phyloP scores from a whole-genome alignment of 1,140 invertebrate species.

The Zaprionus ornatus region DNA sequence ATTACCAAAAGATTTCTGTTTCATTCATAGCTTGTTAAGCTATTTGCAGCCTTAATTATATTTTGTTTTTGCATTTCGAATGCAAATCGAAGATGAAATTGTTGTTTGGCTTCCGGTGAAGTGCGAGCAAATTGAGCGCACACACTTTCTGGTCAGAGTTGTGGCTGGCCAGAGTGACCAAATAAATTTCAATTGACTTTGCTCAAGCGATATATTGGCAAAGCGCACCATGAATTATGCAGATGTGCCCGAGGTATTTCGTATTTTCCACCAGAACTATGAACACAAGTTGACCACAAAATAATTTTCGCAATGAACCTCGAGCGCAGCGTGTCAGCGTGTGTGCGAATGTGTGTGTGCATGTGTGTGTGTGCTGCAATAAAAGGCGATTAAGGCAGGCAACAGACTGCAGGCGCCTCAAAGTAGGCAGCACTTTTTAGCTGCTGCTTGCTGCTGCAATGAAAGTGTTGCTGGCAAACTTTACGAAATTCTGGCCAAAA shows the following conservation, averaged over 20 bases:
- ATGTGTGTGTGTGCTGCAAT: slow-evolving; percentile 34
- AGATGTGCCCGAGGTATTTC: slow-evolving; percentile 22
- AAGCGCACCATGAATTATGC: slow-evolving; percentile 33
- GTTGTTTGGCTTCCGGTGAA: neutral
- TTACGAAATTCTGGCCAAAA: slow-evolving; percentile 74
- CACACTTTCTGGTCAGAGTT: slow-evolving; percentile 11
- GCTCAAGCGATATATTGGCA: slow-evolving; percentile 10
- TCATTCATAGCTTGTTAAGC: neutral
- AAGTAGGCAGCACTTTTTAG: slow-evolving; percentile 78
- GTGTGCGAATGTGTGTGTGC: neutral
- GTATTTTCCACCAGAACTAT: slow-evolving; percentile 59
- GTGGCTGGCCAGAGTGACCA: slow-evolving; percentile 31
- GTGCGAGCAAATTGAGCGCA: neutral
- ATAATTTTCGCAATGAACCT: slow-evolving; percentile 82
- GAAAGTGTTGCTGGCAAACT: slow-evolving; percentile 74
- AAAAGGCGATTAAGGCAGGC: slow-evolving; percentile 68
- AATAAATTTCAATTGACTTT: slow-evolving; percentile 35
- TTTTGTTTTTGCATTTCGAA: neutral
- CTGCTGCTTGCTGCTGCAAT: slow-evolving; percentile 47
- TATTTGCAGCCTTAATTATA: neutral
- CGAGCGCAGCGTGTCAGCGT: slow-evolving; percentile 11
- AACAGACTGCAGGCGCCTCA: slow-evolving; percentile 42
- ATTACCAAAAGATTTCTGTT: neutral
- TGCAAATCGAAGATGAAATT: neutral
- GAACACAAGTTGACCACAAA: slow-evolving; percentile 79